Base-by-base conservation (phyloP, 1,140 invertebrate species). In the Seison nebaliae region DNA sequence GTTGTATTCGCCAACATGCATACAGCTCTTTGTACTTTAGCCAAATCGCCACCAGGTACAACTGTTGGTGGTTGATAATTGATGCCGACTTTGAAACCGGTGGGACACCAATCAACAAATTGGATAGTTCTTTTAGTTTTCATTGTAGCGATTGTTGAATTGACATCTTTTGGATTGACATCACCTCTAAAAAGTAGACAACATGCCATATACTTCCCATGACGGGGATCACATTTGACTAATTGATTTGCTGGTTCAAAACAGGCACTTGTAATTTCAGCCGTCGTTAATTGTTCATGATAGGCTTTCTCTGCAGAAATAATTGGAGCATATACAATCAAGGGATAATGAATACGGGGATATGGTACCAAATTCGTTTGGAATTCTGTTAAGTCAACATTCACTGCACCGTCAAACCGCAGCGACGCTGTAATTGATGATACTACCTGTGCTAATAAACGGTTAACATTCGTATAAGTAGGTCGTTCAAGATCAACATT, bases 191-290 rank as follows among this genome's bases (percentile, higher is more conserved):
- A 55, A 28, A 53, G 34, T 35, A 53, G 32, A 29, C 49, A 52
- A 34, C 51, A 52, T 12, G 74, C 74, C 75, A 80, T 79, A 65
- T 78, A 80, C 53, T 81, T 79, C 39, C 75, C 76, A 55, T 76
- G 71, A 46, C 74, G 66, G 6, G 76, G 75, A 53, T 79, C 74
- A 55, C 76, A 79, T 56, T 78, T 79, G 14, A 79, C 75, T 73
- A 79, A 77, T 65, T 79, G 76, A 62, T 77, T 79, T 47, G 71
- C 69, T 19, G 74, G 72, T 53, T 78, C 74, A 59, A 79, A 79
- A 57, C 74, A 77, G 8, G 72, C 68, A 46, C 15, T 15, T 3
- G 23, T 32, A 3, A 20, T 5, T 38, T 38, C 18, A 35, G 21
- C 12, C 18, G 76, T 31, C 4, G 16, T 14, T 28, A 22, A 18